A percentile compares a stretch with the other conserved stretches of the same genome.
Conservation (phyloP, 2,888 invertebrate genomes). For the Spilosoma lubricipeda region DNA sequence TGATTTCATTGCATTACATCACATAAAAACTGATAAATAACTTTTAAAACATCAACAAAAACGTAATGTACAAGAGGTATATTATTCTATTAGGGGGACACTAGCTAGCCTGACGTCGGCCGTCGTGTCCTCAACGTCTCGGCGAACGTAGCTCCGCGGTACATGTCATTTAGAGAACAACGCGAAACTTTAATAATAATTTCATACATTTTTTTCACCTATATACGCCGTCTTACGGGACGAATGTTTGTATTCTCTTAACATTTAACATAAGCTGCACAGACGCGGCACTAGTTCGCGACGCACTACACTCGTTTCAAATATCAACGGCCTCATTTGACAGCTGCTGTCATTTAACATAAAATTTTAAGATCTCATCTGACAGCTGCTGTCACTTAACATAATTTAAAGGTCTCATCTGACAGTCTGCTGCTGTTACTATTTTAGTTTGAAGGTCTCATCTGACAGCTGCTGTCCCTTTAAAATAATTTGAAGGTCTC, state of each 20-base stretch:
- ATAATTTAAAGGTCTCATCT: background rate
- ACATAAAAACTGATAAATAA: constrained; percentile 65
- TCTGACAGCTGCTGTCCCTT: constrained; percentile 5
- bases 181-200: constrained; percentile 6
- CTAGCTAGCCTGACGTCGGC: background rate
- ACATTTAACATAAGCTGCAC: constrained; percentile 23
- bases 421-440: background rate
- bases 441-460: background rate
- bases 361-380: background rate
- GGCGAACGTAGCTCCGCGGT: constrained; percentile 2
- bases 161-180: constrained; percentile 1
- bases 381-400: constrained; percentile 7
- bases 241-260: constrained; percentile 24
- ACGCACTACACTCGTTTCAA: background rate
- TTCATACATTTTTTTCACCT: constrained; percentile 20
- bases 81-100: constrained; percentile 35
- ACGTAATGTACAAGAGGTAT: constrained; percentile 67
- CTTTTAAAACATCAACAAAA: constrained; percentile 68
- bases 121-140: background rate
- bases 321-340: constrained; percentile 3
- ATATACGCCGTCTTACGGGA: constrained; percentile 18
- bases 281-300: constrained; percentile 15
- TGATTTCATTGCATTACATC: constrained; percentile 64
- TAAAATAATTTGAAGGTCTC: too few relatives aligned
- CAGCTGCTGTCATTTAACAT: constrained; percentile 3